Base-by-base conservation (phyloP, 2,888 invertebrate species). In the Myathropa florea region DNA sequence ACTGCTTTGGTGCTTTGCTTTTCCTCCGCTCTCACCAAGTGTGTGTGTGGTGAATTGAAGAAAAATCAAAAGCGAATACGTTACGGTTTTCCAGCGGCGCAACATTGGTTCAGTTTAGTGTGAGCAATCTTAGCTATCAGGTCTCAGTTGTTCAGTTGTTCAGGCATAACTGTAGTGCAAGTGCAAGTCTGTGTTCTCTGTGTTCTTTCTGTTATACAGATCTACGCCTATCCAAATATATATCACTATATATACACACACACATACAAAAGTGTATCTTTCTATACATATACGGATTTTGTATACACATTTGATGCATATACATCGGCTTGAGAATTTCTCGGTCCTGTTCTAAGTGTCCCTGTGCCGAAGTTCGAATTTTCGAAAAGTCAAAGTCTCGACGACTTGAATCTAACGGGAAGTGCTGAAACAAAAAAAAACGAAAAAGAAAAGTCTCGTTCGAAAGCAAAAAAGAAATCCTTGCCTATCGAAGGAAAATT, bases 11-110 rank as follows among this genome's bases (percentile, higher is more conserved):
- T 7, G 28, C 28, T 30, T 14, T 64, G 64, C 33, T 33, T 64
- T 39, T 26, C 4, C 57, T 12, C 0, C 14, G n/a, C 3, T 9
- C 14, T 23, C 18, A 39, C 18, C 21, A 10, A 53, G 26, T 14
- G 23, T 21, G 55, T 55, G 79, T 53, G 78, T 86, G 86, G 86
- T 86, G 86, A 86, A 61, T 86, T 82, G 61, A 82, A 75, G 86
- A 79, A 86, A 86, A 86, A 83, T 86, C 78, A 83, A 86, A 86
- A 83, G 75, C 75, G 82, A 83, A 83, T 83, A 86, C 86, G 86
- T 86, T 86, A 86, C 83, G 73, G 86, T 79, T 86, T 81, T 86
- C 82, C 86, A 78, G 82, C 82, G 39, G 78, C 73, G 73, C 65
- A 67, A 78, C 73, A 82, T 79, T 79, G 68, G 57, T 82, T 86